Percentiles rank a stretch among this genome's conserved stretches.
These are phyloP conservation scores for Rallus limicola DNA, from an alignment of 2,113 vertebrate genomes.

Conservation along the genomic window DNA sequence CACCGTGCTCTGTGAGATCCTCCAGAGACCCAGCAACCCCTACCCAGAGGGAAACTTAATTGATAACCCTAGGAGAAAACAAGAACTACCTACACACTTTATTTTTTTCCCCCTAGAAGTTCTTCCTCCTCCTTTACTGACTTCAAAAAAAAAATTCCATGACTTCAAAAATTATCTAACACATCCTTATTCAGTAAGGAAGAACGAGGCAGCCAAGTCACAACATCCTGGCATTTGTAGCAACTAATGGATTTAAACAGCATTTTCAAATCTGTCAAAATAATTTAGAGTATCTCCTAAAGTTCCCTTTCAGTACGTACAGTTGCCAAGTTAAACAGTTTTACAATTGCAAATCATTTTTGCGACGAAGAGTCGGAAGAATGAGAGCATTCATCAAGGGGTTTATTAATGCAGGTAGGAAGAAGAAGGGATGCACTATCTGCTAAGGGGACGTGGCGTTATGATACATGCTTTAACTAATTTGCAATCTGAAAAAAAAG, in stretches of 20 bases:
- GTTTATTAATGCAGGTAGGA: slow-evolving; percentile 11
- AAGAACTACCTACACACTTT: background rate
- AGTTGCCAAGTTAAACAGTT: background rate
- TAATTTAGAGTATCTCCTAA: slow-evolving; percentile 5
- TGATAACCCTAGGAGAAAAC: background rate
- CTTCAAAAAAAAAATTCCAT: background rate
- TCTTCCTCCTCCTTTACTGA: background rate
- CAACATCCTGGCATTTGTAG: background rate
- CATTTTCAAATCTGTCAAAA: slow-evolving; percentile 13
- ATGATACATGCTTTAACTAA: slow-evolving; percentile 1
- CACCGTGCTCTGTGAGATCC: background rate
- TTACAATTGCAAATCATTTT: slow-evolving; percentile 35
- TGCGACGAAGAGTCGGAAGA: background rate
- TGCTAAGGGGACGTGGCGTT: background rate
- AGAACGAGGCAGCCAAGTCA: slow-evolving; percentile 22
- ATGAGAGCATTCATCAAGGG: background rate
- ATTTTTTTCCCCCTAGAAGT: background rate
- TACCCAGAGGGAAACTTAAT: background rate
- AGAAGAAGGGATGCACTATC: slow-evolving; percentile 37
- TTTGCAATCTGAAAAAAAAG: background rate
- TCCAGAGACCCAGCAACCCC: background rate
- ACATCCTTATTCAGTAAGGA: background rate
- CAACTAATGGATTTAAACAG: slow-evolving; percentile 32
- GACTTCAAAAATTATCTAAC: background rate
- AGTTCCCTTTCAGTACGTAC: background rate